phyloP scores from a whole-genome alignment of 2,113 vertebrate genomes.

The Lepus timidus region DNA sequence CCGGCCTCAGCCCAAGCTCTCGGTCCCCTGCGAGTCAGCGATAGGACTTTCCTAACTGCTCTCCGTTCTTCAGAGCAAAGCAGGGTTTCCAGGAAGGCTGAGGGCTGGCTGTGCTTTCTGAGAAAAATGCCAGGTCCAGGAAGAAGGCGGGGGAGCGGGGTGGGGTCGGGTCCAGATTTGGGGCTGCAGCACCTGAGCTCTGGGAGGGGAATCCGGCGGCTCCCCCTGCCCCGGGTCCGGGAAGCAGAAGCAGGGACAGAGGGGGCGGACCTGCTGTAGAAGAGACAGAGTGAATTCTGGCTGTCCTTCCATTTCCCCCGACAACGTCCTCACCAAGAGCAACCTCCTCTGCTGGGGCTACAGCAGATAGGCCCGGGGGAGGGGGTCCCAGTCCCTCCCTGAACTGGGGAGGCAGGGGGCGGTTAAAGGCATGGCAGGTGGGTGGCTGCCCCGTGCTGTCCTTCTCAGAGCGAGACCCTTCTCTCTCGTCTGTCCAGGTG shows the following conservation, averaged over 20 bases:
- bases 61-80: neutral
- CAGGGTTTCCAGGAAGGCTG: neutral
- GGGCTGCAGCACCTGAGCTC: neutral
- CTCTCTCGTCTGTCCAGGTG: conserved; percentile 86
- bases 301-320: neutral
- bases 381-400: neutral
- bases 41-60: neutral
- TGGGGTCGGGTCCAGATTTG: neutral
- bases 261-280: accelerated
- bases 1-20: neutral
- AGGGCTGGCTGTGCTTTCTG: neutral
- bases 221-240: neutral
- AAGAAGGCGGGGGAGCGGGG: neutral
- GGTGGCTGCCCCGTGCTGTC: neutral
- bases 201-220: neutral
- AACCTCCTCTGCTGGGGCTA: neutral
- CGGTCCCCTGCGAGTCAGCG: too few species aligned
- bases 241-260: neutral
- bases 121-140: neutral
- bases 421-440: too few species aligned
- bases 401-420: neutral
- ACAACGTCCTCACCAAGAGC: neutral
- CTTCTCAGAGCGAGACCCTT: neutral
- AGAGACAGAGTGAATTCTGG: neutral
- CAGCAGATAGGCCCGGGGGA: neutral